Conservation (phyloP, 2,113 vertebrate species). For the Orthonyx spaldingii region DNA sequence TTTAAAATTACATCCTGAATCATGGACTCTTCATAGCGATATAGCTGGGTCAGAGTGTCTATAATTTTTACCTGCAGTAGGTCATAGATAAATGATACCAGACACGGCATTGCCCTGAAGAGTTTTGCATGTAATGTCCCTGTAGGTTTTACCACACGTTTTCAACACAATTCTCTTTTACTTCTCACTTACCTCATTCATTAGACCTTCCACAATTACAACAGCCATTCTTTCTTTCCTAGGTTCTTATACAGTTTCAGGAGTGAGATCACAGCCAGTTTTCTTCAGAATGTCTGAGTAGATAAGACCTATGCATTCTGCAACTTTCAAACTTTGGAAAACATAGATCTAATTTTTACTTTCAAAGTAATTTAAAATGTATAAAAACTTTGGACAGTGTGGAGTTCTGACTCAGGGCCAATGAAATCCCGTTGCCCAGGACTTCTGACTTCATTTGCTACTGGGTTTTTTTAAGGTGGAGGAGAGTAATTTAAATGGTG, state of each 20-base stretch:
- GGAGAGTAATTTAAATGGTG: background rate
- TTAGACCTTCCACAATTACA: background rate
- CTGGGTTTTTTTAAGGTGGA: fast-evolving
- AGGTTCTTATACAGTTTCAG: background rate
- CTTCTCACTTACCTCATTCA: background rate
- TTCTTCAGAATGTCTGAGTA: background rate
- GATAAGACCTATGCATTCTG: background rate
- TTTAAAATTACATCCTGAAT: background rate
- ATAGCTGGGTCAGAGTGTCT: background rate
- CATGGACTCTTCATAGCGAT: background rate
- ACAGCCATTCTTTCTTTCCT: background rate
- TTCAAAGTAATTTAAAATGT: background rate
- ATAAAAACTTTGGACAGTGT: background rate
- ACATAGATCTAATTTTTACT: background rate
- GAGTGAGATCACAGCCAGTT: background rate
- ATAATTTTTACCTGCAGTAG: background rate
- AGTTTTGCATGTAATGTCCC: background rate
- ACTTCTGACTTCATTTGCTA: background rate
- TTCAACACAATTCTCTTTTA: background rate
- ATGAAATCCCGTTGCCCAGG: background rate
- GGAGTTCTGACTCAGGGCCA: background rate
- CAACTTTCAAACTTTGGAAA: background rate
- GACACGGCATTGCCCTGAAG: background rate
- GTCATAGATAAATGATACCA: background rate
- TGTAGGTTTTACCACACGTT: background rate